phyloP scores from a whole-genome alignment of 2,888 invertebrate genomes.

The Eupelmus urozonus region DNA sequence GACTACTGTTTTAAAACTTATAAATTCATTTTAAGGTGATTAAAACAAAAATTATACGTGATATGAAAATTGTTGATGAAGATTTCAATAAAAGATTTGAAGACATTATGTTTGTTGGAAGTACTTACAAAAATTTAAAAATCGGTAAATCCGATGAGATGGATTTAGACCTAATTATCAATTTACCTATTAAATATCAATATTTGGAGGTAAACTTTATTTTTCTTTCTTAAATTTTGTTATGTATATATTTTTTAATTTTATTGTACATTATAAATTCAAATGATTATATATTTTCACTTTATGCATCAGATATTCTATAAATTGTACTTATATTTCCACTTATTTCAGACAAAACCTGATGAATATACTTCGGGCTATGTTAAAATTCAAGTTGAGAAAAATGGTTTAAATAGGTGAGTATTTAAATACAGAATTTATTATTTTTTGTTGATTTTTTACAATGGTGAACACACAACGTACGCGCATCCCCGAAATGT shows the following conservation, averaged over 20 bases:
- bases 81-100: neutral
- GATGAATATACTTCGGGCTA: neutral
- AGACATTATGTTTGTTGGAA: neutral
- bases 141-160: slow-evolving; percentile 14
- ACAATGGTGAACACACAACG: no score
- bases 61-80: slow-evolving; percentile 9
- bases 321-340: neutral
- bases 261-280: neutral
- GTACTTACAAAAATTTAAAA: slow-evolving; percentile 13
- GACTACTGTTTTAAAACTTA: no score
- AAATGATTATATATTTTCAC: neutral
- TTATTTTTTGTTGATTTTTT: no score
- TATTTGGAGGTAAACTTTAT: neutral
- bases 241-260: neutral
- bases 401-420: neutral
- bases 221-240: neutral
- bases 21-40: neutral
- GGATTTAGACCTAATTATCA: slow-evolving; percentile 12
- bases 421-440: no score
- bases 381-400: neutral
- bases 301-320: neutral
- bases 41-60: neutral
- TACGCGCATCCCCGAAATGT: no score
- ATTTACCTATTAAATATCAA: neutral
- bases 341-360: neutral